A percentile compares a stretch with the other conserved stretches of the same genome.
These are phyloP conservation scores for Stigmatopora nigra DNA, from an alignment of 2,113 vertebrate species.

Conservation along the genomic window DNA sequence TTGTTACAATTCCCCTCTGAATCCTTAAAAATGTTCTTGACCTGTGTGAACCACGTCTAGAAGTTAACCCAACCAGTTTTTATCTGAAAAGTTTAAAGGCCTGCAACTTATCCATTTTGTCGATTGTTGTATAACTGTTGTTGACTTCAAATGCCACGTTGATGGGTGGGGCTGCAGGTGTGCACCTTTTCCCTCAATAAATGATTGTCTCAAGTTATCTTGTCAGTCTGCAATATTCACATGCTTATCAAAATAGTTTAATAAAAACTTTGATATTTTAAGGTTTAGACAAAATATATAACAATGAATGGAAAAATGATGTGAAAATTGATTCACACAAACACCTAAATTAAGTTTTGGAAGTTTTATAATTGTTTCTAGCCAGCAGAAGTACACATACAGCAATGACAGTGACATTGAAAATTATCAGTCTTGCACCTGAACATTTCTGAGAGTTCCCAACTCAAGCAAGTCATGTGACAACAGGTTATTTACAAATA, in stretches of 20 bases:
- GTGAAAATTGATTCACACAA: background rate
- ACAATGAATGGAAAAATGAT: background rate
- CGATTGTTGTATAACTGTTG: constrained; percentile 2
- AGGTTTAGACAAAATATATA: too few relatives aligned
- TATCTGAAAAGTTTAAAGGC: background rate
- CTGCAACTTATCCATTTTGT: constrained; percentile 5
- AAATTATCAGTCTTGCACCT: constrained; percentile 5
- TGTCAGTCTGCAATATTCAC: background rate
- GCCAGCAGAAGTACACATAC: constrained; percentile 5
- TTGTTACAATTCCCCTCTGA: background rate
- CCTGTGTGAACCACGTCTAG: constrained; percentile 2
- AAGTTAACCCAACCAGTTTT: background rate
- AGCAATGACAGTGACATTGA: background rate
- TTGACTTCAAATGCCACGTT: constrained; percentile 32
- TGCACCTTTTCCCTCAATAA: constrained; percentile 34
- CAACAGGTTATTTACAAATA: constrained; percentile 12
- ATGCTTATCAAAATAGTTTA: too few relatives aligned
- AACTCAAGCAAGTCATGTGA: constrained; percentile 14
- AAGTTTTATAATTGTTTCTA: constrained; percentile 26
- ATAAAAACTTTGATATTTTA: too few relatives aligned
- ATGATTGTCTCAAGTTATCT: constrained; percentile 1
- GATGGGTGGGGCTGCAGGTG: constrained; percentile 1
- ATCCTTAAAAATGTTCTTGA: background rate
- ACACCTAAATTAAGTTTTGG: constrained; percentile 1
- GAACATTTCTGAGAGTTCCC: constrained; percentile 9